Conservation (phyloP, 2,888 invertebrate species). For the Rotaria magnacalcarata region DNA sequence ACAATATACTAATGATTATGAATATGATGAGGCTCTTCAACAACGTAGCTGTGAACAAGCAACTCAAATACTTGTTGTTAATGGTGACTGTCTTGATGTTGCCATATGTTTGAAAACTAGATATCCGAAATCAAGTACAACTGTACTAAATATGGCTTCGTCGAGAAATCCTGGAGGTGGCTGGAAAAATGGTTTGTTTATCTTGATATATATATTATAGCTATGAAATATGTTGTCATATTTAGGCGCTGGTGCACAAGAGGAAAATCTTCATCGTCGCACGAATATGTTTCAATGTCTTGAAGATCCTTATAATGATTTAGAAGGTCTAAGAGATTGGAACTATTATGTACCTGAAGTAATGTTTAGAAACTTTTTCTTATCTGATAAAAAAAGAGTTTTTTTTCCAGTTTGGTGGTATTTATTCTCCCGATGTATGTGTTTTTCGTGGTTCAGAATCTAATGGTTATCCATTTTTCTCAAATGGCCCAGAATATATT, state of each 20-base stretch:
- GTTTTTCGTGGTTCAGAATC: slow-evolving; percentile 24
- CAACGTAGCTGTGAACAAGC: not conserved
- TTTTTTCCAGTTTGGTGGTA: not conserved
- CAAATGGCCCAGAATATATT: not conserved
- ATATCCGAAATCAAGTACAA: not conserved
- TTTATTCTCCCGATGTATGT: not conserved
- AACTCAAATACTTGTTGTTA: not conserved
- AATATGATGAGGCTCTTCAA: not conserved
- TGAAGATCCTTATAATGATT: slow-evolving; percentile 6
- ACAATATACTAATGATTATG: not conserved
- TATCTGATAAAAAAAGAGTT: not conserved
- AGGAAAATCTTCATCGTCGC: slow-evolving; percentile 28
- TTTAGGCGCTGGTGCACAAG: slow-evolving; percentile 2
- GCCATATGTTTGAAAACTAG: not conserved
- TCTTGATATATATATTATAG: not conserved
- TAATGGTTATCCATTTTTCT: slow-evolving; percentile 1
- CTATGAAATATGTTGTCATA: too few relatives aligned
- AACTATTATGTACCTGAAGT: not conserved
- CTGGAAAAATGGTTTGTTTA: not conserved
- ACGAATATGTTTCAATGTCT: slow-evolving; percentile 30
- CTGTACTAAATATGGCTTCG: not conserved
- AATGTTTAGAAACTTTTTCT: too few relatives aligned
- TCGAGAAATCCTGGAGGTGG: not conserved
- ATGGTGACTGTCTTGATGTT: slow-evolving; percentile 16
- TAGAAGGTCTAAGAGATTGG: not conserved